phyloP scores from a whole-genome alignment of 2,888 invertebrate species.

The Cabera pusaria region DNA sequence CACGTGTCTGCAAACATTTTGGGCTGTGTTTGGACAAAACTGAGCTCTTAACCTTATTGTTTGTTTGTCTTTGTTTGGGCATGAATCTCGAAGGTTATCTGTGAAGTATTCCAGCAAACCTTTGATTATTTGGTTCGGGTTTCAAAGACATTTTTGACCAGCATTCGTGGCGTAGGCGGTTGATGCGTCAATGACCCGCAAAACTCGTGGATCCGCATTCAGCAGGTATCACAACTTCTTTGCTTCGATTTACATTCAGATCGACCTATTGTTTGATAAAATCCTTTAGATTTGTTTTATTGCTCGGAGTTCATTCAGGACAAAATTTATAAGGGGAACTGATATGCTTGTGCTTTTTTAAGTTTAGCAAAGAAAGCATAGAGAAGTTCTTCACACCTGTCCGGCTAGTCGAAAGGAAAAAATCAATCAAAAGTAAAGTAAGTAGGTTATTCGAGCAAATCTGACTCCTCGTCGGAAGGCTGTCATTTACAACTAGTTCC shows the following conservation, averaged over 20 bases:
- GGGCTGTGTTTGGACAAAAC: conserved; percentile 61
- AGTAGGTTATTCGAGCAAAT: conserved; percentile 60
- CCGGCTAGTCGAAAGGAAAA: too few relatives aligned
- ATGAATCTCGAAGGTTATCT: conserved; percentile 29
- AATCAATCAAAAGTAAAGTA: conserved; percentile 27
- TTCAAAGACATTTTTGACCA: conserved; percentile 53
- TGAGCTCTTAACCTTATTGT: conserved; percentile 53
- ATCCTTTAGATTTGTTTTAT: conserved; percentile 28
- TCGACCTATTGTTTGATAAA: conserved; percentile 47
- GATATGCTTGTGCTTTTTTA: too few relatives aligned
- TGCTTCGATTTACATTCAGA: conserved; percentile 47
- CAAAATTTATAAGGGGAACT: too few relatives aligned
- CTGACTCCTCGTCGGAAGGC: conserved; percentile 71
- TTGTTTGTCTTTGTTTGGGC: conserved; percentile 42
- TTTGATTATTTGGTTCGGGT: conserved; percentile 20
- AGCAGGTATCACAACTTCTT: conserved; percentile 60
- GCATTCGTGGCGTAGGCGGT: conserved; percentile 69
- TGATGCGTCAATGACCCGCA: conserved; percentile 80
- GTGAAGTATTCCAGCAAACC: conserved; percentile 25
- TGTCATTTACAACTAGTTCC: conserved; percentile 83
- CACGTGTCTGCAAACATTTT: conserved; percentile 73
- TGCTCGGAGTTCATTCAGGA: too few relatives aligned
- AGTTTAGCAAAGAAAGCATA: too few relatives aligned
- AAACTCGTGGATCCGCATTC: conserved; percentile 80
- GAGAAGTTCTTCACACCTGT: too few relatives aligned